These are phyloP conservation scores for Pelobates fuscus DNA, from an alignment of 2,113 vertebrate genomes.

Conservation along the genomic window DNA sequence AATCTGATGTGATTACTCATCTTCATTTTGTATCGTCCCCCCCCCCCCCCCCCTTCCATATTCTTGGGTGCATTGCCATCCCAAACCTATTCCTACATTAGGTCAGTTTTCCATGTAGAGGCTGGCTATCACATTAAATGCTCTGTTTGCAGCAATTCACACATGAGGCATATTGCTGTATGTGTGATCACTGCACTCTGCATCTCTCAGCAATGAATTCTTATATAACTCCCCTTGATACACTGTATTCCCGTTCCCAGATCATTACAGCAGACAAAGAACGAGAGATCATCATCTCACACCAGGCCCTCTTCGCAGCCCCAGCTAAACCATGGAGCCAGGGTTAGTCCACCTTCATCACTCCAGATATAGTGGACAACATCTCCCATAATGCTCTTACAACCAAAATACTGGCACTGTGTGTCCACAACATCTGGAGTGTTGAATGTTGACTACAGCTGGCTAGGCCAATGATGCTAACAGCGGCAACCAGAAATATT, in stretches of 20 bases:
- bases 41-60: no score
- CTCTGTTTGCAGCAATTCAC: not conserved
- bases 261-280: conserved; percentile 29
- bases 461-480: no score
- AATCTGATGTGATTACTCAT: no score
- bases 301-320: conserved; percentile 10
- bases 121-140: not conserved
- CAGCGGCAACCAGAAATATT: no score
- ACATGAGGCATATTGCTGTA: not conserved
- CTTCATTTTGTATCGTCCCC: no score
- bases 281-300: not conserved
- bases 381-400: no score
- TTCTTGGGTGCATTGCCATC: not conserved
- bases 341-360: no score
- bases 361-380: no score
- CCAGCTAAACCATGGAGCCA: conserved; percentile 25
- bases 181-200: conserved; percentile 1
- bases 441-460: no score
- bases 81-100: not conserved
- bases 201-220: not conserved
- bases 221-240: not conserved
- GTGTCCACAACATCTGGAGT: no score
- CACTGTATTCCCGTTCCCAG: conserved; percentile 1
- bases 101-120: not conserved
- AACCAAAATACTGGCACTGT: no score